A percentile compares a stretch with the other conserved stretches of the same genome.
phyloP scores from a whole-genome alignment of 1,140 invertebrate species.

The Himalopsyche phryganea region DNA sequence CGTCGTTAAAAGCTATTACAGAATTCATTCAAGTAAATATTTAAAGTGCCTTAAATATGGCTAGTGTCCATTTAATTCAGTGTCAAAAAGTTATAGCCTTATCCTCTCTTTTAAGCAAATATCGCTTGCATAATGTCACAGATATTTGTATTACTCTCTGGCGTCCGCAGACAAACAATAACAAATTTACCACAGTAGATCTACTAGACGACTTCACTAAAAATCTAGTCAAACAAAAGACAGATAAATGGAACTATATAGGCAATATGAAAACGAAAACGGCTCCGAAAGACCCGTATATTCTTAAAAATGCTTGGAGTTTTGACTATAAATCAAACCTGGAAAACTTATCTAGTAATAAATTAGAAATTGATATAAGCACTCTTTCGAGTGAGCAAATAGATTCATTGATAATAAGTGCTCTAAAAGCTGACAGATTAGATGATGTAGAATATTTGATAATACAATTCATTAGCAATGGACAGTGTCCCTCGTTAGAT shows the following conservation, averaged over 20 bases:
- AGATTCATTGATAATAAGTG: conserved; percentile 6
- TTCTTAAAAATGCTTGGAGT: conserved; percentile 1
- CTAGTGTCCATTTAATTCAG: too few species aligned
- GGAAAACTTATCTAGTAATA: conserved; percentile 6
- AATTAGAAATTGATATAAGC: conserved; percentile 5
- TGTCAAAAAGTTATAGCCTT: neutral
- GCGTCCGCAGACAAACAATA: conserved; percentile 7
- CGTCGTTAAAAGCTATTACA: too few species aligned
- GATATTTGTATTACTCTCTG: conserved; percentile 4
- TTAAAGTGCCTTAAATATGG: too few species aligned
- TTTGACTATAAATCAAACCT: conserved; percentile 13
- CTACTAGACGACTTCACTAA: conserved; percentile 24
- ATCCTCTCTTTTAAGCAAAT: conserved; percentile 14
- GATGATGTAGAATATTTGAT: conserved; percentile 19
- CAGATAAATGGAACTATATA: conserved; percentile 12
- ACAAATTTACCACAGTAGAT: conserved; percentile 16
- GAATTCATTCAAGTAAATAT: too few species aligned
- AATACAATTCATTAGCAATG: conserved; percentile 14
- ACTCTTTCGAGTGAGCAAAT: conserved; percentile 2
- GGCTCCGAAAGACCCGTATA: neutral
- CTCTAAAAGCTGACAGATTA: conserved; percentile 1
- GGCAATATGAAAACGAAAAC: conserved; percentile 3
- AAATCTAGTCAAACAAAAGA: conserved; percentile 13
- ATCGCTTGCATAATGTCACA: conserved; percentile 9
- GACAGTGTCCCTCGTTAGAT: conserved; percentile 4